phyloP scores from a whole-genome alignment of 2,113 vertebrate genomes.

The Gavia stellata region DNA sequence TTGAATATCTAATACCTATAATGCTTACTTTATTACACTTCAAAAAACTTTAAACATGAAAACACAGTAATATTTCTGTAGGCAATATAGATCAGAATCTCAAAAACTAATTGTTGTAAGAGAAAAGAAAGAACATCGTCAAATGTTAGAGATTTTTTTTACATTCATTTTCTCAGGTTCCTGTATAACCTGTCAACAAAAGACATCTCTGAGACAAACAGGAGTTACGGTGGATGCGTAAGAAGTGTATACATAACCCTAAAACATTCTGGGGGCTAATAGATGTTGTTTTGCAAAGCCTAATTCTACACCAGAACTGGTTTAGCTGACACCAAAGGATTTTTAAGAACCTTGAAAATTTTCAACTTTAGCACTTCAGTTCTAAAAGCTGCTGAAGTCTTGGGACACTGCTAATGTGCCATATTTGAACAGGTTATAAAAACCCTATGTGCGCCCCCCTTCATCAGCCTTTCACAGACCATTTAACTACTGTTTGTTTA shows the following conservation, averaged over 20 bases:
- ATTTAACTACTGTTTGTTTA: neutral
- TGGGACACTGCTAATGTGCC: neutral
- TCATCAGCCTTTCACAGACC: neutral
- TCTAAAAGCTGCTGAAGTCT: neutral
- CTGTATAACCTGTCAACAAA: neutral
- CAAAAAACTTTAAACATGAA: neutral
- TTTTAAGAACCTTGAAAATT: neutral
- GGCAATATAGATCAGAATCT: neutral
- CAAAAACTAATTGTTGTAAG: neutral
- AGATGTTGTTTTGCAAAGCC: neutral
- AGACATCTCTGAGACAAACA: neutral
- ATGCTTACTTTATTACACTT: neutral
- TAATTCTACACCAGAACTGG: neutral
- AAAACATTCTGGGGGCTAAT: neutral
- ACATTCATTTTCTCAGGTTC: neutral
- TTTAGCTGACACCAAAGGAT: neutral
- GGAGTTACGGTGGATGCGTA: neutral
- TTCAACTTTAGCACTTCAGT: neutral
- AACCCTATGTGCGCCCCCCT: neutral
- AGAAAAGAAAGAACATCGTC: neutral
- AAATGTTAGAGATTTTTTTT: neutral
- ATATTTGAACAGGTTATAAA: neutral
- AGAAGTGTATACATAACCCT: neutral
- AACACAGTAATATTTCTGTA: neutral
- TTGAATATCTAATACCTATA: neutral